Base-by-base conservation (phyloP, 1,140 invertebrate species). In the Atta cephalotes region DNA sequence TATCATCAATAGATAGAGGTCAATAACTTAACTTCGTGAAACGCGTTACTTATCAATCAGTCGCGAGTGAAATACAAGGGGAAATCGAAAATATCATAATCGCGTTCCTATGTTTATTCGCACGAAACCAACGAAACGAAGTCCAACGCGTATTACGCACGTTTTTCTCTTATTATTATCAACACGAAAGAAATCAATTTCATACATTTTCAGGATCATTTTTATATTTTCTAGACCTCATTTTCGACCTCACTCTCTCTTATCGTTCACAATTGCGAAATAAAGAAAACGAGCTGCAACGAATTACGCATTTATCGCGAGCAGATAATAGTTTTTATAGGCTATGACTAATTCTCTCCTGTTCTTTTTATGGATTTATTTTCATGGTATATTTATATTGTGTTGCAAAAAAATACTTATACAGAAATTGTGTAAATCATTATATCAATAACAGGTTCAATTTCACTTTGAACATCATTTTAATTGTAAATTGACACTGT, bases 251-350 rank as follows among this genome's bases (percentile, higher is more conserved):
- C 25, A 25, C 25, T 25, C 25, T 25, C 25, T 25, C 25, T 51
- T 56, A 72, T 56, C 25, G 31, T 31, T 71, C 49, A 18, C 16
- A 68, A 39, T 25, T 21, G 51, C 12, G 84, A 63, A 72, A 62
- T 56, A 49, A 25, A 56, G 58, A 51, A 25, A 25, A 14, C 21
- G 21, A 81, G 6, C 18, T 39, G 39, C 21, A 39, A 60, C 39
- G 51, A 49, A 76, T 76, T 68, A 74, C 21, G 39, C 28, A 51
- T 87, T 65, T 74, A 60, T 74, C 51, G 25, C 25, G 53, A 60
- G 18, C 53, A 31, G n/a, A 87, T 56, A 39, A 16, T 31, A 35
- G n/a, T 81, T 58, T 25, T 76, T 62, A 87, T 82, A 86, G 21
- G 16, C 39, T 85, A 56, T 62, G 51, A 68, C 63, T 51, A 70